Conservation (phyloP, 23 tunicate species). For the Trididemnum miniatum region DNA sequence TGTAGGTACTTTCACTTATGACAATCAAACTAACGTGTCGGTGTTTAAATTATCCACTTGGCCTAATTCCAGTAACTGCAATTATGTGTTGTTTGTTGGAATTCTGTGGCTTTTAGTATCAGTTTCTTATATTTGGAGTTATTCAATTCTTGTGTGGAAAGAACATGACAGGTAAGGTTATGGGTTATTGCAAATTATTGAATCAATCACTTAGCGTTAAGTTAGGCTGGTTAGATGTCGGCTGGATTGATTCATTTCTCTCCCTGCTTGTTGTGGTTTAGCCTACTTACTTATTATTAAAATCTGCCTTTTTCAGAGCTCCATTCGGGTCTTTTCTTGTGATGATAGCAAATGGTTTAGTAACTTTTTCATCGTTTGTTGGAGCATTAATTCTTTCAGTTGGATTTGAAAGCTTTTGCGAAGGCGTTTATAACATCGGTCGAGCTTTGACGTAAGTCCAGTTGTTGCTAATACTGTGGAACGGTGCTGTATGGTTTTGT, state of each 20-base stretch:
- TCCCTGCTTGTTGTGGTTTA: background rate
- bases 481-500: too few species aligned
- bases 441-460: background rate
- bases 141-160: slow-evolving; percentile 46
- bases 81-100: slow-evolving; percentile 71
- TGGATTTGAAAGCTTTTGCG: slow-evolving; percentile 68
- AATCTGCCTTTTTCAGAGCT: slow-evolving; percentile 31
- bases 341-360: slow-evolving; percentile 30
- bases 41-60: slow-evolving; percentile 26
- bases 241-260: too few species aligned
- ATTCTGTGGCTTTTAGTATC: slow-evolving; percentile 37
- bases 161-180: slow-evolving; percentile 60
- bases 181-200: background rate
- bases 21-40: background rate
- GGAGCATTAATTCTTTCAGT: slow-evolving; percentile 47
- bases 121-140: slow-evolving; percentile 33
- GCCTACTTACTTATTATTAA: background rate
- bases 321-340: slow-evolving; percentile 55
- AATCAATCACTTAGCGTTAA: too few species aligned
- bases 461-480: too few species aligned
- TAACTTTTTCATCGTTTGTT: slow-evolving; percentile 42
- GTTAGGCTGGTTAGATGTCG: too few species aligned
- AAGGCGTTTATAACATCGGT: background rate
- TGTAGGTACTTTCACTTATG: too few species aligned
- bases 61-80: slow-evolving; percentile 61